phyloP scores from a whole-genome alignment of 2,888 invertebrate genomes.

The Lasioglossum zephyrum region DNA sequence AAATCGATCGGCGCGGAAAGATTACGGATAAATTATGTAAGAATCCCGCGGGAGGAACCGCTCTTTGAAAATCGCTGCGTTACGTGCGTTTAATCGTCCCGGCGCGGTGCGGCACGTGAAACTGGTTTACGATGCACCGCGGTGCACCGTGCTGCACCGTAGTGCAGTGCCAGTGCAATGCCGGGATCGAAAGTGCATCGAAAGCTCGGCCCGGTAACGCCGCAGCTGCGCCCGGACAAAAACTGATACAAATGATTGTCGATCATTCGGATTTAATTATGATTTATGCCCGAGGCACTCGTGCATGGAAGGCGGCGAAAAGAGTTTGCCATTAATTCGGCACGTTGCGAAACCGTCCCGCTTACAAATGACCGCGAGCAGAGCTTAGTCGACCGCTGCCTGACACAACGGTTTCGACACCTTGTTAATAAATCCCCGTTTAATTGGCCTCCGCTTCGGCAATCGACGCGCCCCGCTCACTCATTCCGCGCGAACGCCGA shows the following conservation, averaged over 20 bases:
- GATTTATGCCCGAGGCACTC: slow-evolving; percentile 43
- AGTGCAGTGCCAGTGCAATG: neutral
- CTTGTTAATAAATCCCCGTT: slow-evolving; percentile 46
- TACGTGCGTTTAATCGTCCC: slow-evolving; percentile 9
- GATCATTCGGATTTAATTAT: slow-evolving; percentile 57
- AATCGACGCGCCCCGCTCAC: neutral
- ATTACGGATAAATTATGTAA: slow-evolving; percentile 53
- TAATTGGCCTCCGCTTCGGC: slow-evolving; percentile 10
- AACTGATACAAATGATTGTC: slow-evolving; percentile 55
- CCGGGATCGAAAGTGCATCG: slow-evolving; percentile 47
- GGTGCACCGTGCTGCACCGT: neutral
- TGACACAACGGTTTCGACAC: slow-evolving; percentile 41
- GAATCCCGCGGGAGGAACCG: slow-evolving; percentile 10
- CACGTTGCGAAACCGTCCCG: slow-evolving; percentile 37
- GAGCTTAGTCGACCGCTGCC: neutral
- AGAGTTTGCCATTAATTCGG: slow-evolving; percentile 18
- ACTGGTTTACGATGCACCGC: slow-evolving; percentile 43
- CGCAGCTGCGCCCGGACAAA: slow-evolving; percentile 40
- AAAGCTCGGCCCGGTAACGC: slow-evolving; percentile 32
- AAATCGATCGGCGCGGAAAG: slow-evolving; percentile 55
- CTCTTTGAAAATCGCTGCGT: slow-evolving; percentile 8
- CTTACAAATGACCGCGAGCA: slow-evolving; percentile 20
- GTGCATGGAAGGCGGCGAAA: slow-evolving; percentile 8
- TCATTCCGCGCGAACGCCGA: neutral
- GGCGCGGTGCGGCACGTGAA: slow-evolving; percentile 14